Conservation (phyloP, 2,888 invertebrate species). For the Tiliacea aurago region DNA sequence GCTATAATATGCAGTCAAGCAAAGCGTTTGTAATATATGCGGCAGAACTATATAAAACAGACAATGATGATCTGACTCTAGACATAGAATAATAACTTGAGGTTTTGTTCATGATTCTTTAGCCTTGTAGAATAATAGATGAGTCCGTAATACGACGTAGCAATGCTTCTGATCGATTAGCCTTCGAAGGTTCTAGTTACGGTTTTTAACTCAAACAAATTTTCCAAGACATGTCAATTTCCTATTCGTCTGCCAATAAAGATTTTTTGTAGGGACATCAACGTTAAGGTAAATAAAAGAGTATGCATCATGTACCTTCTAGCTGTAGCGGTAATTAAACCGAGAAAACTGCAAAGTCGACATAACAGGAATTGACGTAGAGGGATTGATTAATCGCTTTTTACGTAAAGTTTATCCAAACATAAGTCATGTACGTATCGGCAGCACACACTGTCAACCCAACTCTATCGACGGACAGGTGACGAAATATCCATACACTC, state of each 20-base stretch:
- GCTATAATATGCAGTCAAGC: slow-evolving; percentile 35
- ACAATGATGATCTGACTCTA: slow-evolving; percentile 1
- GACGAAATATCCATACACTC: not conserved
- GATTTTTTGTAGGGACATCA: not conserved
- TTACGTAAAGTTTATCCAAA: not conserved
- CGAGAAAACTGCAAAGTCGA: not conserved
- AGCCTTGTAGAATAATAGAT: slow-evolving; percentile 31
- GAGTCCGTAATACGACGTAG: slow-evolving; percentile 6
- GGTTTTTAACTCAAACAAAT: slow-evolving; percentile 3
- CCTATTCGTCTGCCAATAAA: not conserved
- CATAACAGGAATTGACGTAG: not conserved
- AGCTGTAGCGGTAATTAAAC: not conserved
- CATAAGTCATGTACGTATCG: too few species aligned
- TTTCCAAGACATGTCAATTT: not conserved
- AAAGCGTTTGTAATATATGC: slow-evolving; percentile 14
- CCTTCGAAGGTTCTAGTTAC: not conserved
- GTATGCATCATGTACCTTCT: not conserved
- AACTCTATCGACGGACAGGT: not conserved
- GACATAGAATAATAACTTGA: slow-evolving; percentile 1
- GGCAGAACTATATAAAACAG: slow-evolving; percentile 14
- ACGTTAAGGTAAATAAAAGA: not conserved
- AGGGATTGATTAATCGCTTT: not conserved
- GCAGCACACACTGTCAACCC: not conserved
- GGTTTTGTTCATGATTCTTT: slow-evolving; percentile 4
- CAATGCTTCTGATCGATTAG: slow-evolving; percentile 35